These are phyloP conservation scores for Punctoribates punctum DNA, from an alignment of 2,888 invertebrate species.

Conservation along the genomic window DNA sequence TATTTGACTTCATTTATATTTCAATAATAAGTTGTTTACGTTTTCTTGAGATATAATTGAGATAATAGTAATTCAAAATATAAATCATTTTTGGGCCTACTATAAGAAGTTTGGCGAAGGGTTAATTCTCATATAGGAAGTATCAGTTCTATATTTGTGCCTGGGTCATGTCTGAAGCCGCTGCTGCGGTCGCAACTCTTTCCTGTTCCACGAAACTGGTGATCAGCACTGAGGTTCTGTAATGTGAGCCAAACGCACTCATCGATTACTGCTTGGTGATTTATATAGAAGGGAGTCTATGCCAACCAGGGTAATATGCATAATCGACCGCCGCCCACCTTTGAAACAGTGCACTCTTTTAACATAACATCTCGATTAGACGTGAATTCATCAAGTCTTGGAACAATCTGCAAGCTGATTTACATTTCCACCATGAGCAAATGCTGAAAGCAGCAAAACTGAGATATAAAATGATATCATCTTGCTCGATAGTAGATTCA, in stretches of 20 bases:
- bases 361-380: no score
- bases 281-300: not conserved
- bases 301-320: not conserved
- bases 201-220: not conserved
- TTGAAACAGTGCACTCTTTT: no score
- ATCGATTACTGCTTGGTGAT: slow-evolving; percentile 2
- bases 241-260: not conserved
- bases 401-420: no score
- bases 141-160: not conserved
- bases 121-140: not conserved
- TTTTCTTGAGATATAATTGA: not conserved
- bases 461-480: no score
- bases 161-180: not conserved
- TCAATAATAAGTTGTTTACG: not conserved
- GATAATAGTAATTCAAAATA: not conserved
- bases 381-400: no score
- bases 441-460: no score
- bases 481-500: no score
- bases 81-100: not conserved
- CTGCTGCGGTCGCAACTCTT: not conserved
- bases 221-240: not conserved
- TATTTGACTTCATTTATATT: no score
- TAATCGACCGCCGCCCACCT: no score
- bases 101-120: not conserved
- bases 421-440: no score